These are phyloP conservation scores for Zoanthus solanderi DNA, from an alignment of 92 coral and sea anemone genomes.

Conservation along the genomic window DNA sequence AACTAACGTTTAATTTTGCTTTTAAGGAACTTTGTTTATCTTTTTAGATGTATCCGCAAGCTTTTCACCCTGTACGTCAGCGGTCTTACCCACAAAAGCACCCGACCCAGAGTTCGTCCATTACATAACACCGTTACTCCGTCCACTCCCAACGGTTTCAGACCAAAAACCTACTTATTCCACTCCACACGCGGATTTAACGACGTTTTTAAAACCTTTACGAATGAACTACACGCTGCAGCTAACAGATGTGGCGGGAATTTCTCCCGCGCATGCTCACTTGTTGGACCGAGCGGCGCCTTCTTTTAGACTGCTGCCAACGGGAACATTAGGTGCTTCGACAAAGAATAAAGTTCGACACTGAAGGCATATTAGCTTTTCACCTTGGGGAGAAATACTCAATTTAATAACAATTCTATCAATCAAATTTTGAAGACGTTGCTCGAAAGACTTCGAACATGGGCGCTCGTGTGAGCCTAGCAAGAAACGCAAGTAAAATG, in stretches of 20 bases:
- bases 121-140: constrained; percentile 22
- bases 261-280: constrained; percentile 44
- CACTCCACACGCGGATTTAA: constrained; percentile 9
- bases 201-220: constrained; percentile 2
- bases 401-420: not conserved
- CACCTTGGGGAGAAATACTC: not conserved
- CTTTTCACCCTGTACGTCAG: constrained; percentile 37
- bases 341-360: constrained; percentile 14
- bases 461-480: no score
- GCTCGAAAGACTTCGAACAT: not conserved
- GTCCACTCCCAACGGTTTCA: constrained; percentile 25
- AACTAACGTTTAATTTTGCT: not conserved
- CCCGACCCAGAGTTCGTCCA: constrained; percentile 36
- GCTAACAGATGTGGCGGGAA: constrained; percentile 35
- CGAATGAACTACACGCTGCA: constrained; percentile 31
- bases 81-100: constrained; percentile 46
- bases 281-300: not conserved
- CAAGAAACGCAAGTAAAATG: not conserved
- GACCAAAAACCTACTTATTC: not conserved
- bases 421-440: no score
- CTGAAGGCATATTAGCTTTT: not conserved
- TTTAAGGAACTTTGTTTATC: not conserved
- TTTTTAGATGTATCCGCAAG: constrained; percentile 13
- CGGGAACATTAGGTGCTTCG: constrained; percentile 37
- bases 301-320: constrained; percentile 17